Base-by-base conservation (phyloP, 2,113 vertebrate species). In the Tichodroma muraria region DNA sequence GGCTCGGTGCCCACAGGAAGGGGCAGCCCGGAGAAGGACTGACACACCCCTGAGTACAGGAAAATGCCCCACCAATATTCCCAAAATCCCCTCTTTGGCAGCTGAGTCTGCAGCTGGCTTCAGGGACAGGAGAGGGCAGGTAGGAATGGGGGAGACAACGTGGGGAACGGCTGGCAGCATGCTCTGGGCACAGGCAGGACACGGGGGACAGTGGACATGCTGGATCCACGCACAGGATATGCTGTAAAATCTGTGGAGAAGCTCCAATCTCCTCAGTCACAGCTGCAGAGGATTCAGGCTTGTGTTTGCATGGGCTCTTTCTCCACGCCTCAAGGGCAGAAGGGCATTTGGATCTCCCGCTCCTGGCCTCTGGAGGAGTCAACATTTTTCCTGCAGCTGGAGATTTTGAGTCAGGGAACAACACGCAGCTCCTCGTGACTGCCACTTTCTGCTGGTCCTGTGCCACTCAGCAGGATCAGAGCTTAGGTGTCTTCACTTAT, bases 101-200 rank as follows among this genome's bases (percentile, higher is more conserved):
- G 72, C 42, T 23, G 63, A 65, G 31, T 0, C 19, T 40, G 54
- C 69, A 59, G 28, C 15, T 7, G 63, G 45, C 60, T 47, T 68
- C 45, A 76, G 72, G 79, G 75, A 73, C 45, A 21, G 61, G n/a
- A 47, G 37, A 81, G 72, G 33, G 44, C 35, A 68, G 61, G 63
- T n/a, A 44, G 4, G 47, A 38, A 44, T 2, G 0, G 0, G 2
- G 17, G 47, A 70, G 68, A n/a, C 50, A 12, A 15, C 0, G 16
- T 10, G 56, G 53, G 70, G 44, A 57, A 27, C 0, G 38, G 70
- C 66, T 53, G 65, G 35, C n/a, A 20, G 20, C 19, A 38, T 15
- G 78, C 52, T 45, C n/a, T 6, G 47, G 56, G 60, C 27, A 64
- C 35, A 11, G 44, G 45, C 77, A 37, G 89, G 57, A 8, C n/a